These are phyloP conservation scores for Stictocephala bisonia DNA, from an alignment of 2,888 invertebrate species.

Conservation along the genomic window DNA sequence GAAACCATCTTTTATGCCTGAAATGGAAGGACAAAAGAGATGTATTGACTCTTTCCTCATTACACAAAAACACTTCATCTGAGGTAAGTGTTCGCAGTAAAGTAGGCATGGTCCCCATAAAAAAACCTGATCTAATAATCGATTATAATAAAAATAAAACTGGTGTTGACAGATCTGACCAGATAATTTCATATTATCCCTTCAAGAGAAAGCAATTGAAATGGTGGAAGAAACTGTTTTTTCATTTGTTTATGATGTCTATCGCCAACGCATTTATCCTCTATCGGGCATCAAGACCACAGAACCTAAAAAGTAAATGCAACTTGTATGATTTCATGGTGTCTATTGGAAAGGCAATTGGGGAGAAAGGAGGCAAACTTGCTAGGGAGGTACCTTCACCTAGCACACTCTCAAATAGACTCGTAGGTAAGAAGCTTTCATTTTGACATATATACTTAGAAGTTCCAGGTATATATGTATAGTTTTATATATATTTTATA, in stretches of 20 bases:
- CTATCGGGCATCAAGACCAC: not conserved
- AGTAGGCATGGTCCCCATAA: not conserved
- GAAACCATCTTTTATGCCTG: slow-evolving; percentile 13
- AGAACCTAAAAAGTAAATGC: not conserved
- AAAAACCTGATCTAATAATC: not conserved
- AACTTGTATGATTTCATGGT: not conserved
- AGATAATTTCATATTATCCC: not conserved
- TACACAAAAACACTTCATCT: slow-evolving; percentile 47
- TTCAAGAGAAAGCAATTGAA: not conserved
- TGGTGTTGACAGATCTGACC: not conserved
- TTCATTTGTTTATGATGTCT: too few species aligned
- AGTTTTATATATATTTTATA: too few species aligned
- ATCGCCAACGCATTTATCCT: not conserved
- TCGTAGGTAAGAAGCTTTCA: too few species aligned
- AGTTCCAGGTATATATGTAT: too few species aligned
- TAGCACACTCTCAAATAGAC: too few species aligned
- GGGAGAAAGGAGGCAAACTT: too few species aligned
- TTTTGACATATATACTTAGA: too few species aligned
- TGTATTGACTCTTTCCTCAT: not conserved
- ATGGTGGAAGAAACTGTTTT: not conserved
- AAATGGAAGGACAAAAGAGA: slow-evolving; percentile 41
- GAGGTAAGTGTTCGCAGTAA: not conserved
- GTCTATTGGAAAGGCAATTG: too few species aligned
- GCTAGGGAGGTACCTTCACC: too few species aligned
- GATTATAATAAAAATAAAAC: too few species aligned